Evolutionary conservation across 1,140 invertebrate genomes (phyloP).

Genomic region (Drosophila gunungcola): DNA sequence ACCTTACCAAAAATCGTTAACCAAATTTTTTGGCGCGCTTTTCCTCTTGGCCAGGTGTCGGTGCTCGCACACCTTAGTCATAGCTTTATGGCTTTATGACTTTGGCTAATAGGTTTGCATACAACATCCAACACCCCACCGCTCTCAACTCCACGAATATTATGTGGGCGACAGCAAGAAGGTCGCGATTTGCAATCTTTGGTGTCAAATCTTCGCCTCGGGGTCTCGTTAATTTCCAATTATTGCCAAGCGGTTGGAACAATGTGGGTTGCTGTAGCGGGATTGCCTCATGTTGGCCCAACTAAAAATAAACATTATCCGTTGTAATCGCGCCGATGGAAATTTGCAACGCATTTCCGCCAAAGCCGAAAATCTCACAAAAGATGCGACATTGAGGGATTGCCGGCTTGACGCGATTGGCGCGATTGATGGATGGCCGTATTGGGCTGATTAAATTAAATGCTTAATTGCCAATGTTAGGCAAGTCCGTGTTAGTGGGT

Average conservation of each 20-base stretch:
- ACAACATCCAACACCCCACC: neutral
- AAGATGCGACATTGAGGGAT: constrained; percentile 56
- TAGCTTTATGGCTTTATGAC: constrained; percentile 16
- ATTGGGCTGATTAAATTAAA: constrained; percentile 50
- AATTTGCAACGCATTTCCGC: constrained; percentile 70
- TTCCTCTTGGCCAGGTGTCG: constrained; percentile 30
- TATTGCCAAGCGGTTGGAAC: constrained; percentile 21
- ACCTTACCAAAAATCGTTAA: constrained; percentile 47
- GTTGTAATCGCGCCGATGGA: constrained; percentile 12
- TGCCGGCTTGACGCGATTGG: constrained; percentile 26
- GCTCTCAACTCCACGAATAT: neutral
- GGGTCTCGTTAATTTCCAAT: constrained; percentile 63
- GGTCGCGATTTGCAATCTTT: constrained; percentile 53
- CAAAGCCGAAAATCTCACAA: constrained; percentile 40
- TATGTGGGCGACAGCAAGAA: constrained; percentile 47
- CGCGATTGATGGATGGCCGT: constrained; percentile 31
- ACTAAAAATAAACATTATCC: constrained; percentile 33
- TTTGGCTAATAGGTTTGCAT: constrained; percentile 37
- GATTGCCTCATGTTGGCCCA: constrained; percentile 29
- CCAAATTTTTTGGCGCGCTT: constrained; percentile 54
- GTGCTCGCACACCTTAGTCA: constrained; percentile 25
- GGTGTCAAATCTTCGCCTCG: constrained; percentile 55
- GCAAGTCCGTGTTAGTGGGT: constrained; percentile 67
- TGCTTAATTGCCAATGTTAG: constrained; percentile 37
- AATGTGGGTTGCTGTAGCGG: constrained; percentile 42